Percentiles rank a stretch among this genome's conserved stretches.
Conservation (phyloP, 2,797 vertebrate species). For the Danio jaintianensis region DNA sequence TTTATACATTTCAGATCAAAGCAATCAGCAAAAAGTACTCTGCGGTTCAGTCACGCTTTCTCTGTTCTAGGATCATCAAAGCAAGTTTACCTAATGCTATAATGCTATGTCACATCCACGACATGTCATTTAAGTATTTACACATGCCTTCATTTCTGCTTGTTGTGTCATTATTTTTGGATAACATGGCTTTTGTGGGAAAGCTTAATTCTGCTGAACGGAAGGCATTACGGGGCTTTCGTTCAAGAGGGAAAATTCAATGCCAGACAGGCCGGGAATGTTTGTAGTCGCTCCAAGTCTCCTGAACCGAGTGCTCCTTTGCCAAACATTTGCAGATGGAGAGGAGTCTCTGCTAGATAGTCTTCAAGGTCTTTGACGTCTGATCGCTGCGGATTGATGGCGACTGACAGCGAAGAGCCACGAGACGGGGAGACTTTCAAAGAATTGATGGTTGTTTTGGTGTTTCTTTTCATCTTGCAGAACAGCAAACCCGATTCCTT, state of each 20-base stretch:
- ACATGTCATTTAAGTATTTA: slow-evolving; percentile 72
- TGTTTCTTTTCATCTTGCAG: slow-evolving; percentile 76
- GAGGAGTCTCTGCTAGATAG: slow-evolving; percentile 64
- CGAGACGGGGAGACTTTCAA: slow-evolving; percentile 17
- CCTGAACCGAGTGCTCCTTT: slow-evolving; percentile 64
- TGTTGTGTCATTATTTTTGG: slow-evolving; percentile 67
- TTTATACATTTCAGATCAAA: slow-evolving; percentile 69
- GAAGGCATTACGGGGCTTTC: slow-evolving; percentile 75
- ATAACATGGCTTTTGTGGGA: slow-evolving; percentile 68
- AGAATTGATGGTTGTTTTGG: slow-evolving; percentile 15
- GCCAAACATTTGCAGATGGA: slow-evolving; percentile 77
- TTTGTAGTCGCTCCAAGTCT: slow-evolving; percentile 70
- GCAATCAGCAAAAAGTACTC: slow-evolving; percentile 59
- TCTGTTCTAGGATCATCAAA: slow-evolving; percentile 71
- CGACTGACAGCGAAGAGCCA: slow-evolving; percentile 44
- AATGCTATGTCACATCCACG: slow-evolving; percentile 65
- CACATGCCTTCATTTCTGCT: slow-evolving; percentile 67
- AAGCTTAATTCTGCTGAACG: slow-evolving; percentile 70
- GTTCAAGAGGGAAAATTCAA: slow-evolving; percentile 75
- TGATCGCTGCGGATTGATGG: slow-evolving; percentile 46
- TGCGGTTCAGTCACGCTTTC: slow-evolving; percentile 55
- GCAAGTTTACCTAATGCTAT: slow-evolving; percentile 72
- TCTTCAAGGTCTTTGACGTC: slow-evolving; percentile 68
- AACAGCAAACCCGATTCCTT: slow-evolving; percentile 98
- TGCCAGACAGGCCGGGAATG: slow-evolving; percentile 76